Evolutionary conservation across 1,140 invertebrate genomes (phyloP).

Genomic region (Drosophila mojavensis): DNA sequence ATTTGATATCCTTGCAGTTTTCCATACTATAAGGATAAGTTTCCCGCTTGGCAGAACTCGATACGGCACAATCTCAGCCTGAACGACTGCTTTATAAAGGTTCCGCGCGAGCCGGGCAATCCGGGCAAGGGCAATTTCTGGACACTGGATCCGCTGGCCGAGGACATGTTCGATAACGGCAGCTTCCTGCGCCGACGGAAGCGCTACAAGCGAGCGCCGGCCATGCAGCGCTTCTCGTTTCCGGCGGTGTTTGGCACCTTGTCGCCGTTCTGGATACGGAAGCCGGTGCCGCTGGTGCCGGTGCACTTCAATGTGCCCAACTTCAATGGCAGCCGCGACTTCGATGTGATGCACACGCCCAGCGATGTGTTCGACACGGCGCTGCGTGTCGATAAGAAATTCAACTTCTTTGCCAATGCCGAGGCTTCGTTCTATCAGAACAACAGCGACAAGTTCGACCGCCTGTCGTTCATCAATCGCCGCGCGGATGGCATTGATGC

Average conservation of each 20-base stretch:
- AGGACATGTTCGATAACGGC: constrained; percentile 99
- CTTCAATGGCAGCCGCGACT: constrained; percentile 73
- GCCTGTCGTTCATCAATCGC: constrained; percentile 64
- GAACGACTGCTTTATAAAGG: constrained; percentile 99
- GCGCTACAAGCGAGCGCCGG: constrained; percentile 94
- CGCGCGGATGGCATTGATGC: constrained; percentile 41
- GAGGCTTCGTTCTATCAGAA: constrained; percentile 73
- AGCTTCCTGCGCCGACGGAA: constrained; percentile 97
- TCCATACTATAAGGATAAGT: constrained; percentile 97
- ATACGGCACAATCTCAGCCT: constrained; percentile 98
- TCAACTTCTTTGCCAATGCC: constrained; percentile 81
- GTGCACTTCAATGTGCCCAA: constrained; percentile 83
- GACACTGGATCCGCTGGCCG: constrained; percentile 97
- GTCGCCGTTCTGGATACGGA: constrained; percentile 85
- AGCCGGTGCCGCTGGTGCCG: constrained; percentile 85
- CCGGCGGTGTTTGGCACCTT: constrained; percentile 81
- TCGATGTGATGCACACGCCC: constrained; percentile 76
- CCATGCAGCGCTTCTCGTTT: constrained; percentile 84
- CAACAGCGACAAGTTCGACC: constrained; percentile 74
- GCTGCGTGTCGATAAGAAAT: constrained; percentile 75
- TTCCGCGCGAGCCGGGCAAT: constrained; percentile 98
- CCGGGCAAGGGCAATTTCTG: constrained; percentile 99
- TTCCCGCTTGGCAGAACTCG: constrained; percentile 98
- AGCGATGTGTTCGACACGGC: constrained; percentile 73
- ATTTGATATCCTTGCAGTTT: constrained; percentile 86